Evolutionary conservation across 2,888 invertebrate species (phyloP).

Genomic region (Platycheirus rosarum): DNA sequence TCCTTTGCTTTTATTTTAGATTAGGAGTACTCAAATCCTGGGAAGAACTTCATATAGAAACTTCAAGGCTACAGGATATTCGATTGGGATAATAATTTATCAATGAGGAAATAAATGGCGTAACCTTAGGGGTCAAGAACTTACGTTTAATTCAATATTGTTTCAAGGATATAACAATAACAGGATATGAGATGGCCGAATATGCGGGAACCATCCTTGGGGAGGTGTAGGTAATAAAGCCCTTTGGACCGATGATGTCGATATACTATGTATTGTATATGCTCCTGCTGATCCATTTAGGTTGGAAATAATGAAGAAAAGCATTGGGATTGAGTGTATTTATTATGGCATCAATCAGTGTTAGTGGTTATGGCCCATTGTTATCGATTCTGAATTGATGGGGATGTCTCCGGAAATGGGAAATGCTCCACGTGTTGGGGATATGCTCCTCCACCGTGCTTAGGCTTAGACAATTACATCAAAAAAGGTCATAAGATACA

Average conservation of each 20-base stretch:
- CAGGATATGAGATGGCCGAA: slow-evolving; percentile 33
- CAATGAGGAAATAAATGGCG: slow-evolving; percentile 40
- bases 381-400: slow-evolving; percentile 10
- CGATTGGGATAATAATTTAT: slow-evolving; percentile 50
- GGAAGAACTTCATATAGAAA: too few species aligned
- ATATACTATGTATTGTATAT: slow-evolving; percentile 27
- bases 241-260: slow-evolving; percentile 22
- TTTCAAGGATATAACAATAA: slow-evolving; percentile 51
- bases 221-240: slow-evolving; percentile 11
- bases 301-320: slow-evolving; percentile 31
- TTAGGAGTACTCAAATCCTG: too few species aligned
- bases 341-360: slow-evolving; percentile 35
- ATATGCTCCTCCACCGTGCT: too few species aligned
- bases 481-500: too few species aligned
- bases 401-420: slow-evolving; percentile 15
- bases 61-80: slow-evolving; percentile 23
- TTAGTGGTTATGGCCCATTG: not conserved
- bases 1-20: slow-evolving; percentile 1
- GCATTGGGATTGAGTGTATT: slow-evolving; percentile 26
- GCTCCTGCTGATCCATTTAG: slow-evolving; percentile 24
- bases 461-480: too few species aligned
- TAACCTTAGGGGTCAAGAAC: slow-evolving; percentile 36
- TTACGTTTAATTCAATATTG: slow-evolving; percentile 51
- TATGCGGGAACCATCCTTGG: slow-evolving; percentile 1
- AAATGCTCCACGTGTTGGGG: slow-evolving; percentile 15